Conservation (phyloP, 2,888 invertebrate genomes). For the Nysson spinosus region DNA sequence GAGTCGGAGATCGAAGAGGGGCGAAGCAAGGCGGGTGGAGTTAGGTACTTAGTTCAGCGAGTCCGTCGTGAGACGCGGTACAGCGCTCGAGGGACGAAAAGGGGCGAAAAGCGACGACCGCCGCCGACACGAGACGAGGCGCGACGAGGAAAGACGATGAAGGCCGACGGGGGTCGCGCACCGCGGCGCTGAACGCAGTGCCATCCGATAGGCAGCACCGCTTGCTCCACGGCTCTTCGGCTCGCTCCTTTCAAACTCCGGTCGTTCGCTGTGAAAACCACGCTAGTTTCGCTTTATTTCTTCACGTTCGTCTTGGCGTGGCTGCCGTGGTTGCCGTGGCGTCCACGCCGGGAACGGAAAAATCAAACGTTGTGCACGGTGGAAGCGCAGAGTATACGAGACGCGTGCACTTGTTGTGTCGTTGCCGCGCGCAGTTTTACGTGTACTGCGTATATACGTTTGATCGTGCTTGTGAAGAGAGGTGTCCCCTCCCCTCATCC, state of each 20-base stretch:
- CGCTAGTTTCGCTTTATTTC: conserved; percentile 45
- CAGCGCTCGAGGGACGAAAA: conserved; percentile 50
- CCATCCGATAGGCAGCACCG: conserved; percentile 72
- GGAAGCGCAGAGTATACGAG: conserved; percentile 36
- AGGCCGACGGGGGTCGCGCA: conserved; percentile 62
- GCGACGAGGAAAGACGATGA: conserved; percentile 62
- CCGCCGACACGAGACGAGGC: conserved; percentile 60
- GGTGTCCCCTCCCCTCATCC: conserved; percentile 50
- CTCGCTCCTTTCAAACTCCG: conserved; percentile 51
- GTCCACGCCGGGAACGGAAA: conserved; percentile 51
- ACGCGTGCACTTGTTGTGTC: conserved; percentile 51
- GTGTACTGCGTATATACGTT: conserved; percentile 45
- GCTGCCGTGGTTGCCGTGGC: conserved; percentile 35
- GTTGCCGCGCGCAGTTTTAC: conserved; percentile 51
- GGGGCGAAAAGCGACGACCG: conserved; percentile 54
- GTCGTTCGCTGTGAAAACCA: conserved; percentile 50
- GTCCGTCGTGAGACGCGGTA: conserved; percentile 17
- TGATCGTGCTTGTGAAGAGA: conserved; percentile 56
- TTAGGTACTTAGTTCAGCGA: conserved; percentile 18
- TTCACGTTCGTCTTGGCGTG: conserved; percentile 39
- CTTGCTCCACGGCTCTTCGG: conserved; percentile 65
- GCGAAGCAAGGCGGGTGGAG: conserved; percentile 4
- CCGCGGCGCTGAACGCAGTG: conserved; percentile 71
- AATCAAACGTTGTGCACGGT: conserved; percentile 28
- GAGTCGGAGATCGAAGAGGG: background rate